A percentile compares a stretch with the other conserved stretches of the same genome.
phyloP scores from a whole-genome alignment of 2,888 invertebrate species.

The Thera obeliscata region DNA sequence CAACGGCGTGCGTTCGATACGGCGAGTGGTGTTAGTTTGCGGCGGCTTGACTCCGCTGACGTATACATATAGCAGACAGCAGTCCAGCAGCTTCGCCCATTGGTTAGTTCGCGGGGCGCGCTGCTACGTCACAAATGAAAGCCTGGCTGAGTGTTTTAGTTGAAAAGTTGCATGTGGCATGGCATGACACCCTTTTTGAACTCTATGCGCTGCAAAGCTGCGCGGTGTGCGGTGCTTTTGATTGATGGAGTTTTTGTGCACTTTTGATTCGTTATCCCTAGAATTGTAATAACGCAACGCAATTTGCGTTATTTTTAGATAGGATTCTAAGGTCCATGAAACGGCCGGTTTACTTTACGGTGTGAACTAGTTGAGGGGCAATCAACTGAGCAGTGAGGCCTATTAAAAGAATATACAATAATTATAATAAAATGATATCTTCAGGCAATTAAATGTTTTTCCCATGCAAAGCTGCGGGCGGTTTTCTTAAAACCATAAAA shows the following conservation, averaged over 20 bases:
- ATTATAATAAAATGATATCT: background rate
- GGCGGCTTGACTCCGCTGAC: conserved; percentile 55
- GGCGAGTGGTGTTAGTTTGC: conserved; percentile 66
- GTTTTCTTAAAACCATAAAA: conserved; percentile 21
- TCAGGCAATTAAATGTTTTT: conserved; percentile 1
- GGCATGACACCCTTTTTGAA: conserved; percentile 40
- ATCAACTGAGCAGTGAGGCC: too few species aligned
- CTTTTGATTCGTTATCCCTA: conserved; percentile 9
- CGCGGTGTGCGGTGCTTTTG: conserved; percentile 3
- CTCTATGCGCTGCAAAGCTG: conserved; percentile 19
- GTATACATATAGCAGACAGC: conserved; percentile 63
- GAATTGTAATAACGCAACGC: background rate
- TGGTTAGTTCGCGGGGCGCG: conserved; percentile 68
- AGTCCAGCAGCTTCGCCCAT: conserved; percentile 50
- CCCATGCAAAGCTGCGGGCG: conserved; percentile 1
- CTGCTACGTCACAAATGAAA: conserved; percentile 71
- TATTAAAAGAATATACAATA: too few species aligned
- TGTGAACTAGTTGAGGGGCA: background rate
- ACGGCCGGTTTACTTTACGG: background rate
- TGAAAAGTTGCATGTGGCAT: conserved; percentile 36
- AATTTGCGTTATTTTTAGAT: conserved; percentile 5
- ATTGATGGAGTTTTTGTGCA: conserved; percentile 17
- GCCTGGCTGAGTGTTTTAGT: conserved; percentile 59
- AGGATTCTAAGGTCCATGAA: background rate
- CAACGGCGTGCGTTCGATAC: conserved; percentile 63